Evolutionary conservation across 2,888 invertebrate genomes (phyloP), one percentile per base, ranked within the genome.

Genomic region (Folsomia candida): DNA sequence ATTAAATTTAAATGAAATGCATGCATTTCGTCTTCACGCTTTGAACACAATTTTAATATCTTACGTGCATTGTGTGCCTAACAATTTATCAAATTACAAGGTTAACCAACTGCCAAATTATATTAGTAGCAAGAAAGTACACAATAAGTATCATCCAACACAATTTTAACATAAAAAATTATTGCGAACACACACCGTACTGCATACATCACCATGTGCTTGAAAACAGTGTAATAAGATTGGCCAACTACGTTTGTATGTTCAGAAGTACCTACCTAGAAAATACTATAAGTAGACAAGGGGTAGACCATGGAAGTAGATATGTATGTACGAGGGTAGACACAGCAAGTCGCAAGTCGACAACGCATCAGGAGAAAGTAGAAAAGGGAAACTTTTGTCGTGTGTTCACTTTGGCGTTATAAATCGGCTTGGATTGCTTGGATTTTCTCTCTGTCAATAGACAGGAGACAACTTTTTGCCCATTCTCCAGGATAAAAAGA

Each of bases 61-160:
- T 64, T 69, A 69, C 69, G 69, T 69, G 64, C 63, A 26, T 69
- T 69, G 69, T 69, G 58, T 69, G 57, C 63, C 64, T 63, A 69
- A 28, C 27, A 59, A 59, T 25, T 37, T 37, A 37, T 37, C 4
- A 37, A 37, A 37, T 37, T 9, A n/a, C n/a, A 37, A 37, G 14
- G 37, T 37, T 37, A 37, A 37, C 37, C 6, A 14, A 37, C 14
- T 37, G 37, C 6, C 4, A 37, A n/a, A n/a, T n/a, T n/a, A n/a
- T n/a, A 37, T 37, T 37, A 37, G 37, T 37, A 37, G 37, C 37
- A 37, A 37, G 6, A 37, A n/a, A n/a, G n/a, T n/a, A n/a, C n/a
- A n/a, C n/a, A n/a, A n/a, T n/a, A n/a, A n/a, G n/a, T n/a, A n/a
- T n/a, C n/a, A n/a, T n/a, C n/a, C n/a, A n/a, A n/a, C n/a, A n/a